Evolutionary conservation across 2,797 vertebrate species (phyloP), one percentile per base, ranked within the genome.

Genomic region (Antennarius maculatus): DNA sequence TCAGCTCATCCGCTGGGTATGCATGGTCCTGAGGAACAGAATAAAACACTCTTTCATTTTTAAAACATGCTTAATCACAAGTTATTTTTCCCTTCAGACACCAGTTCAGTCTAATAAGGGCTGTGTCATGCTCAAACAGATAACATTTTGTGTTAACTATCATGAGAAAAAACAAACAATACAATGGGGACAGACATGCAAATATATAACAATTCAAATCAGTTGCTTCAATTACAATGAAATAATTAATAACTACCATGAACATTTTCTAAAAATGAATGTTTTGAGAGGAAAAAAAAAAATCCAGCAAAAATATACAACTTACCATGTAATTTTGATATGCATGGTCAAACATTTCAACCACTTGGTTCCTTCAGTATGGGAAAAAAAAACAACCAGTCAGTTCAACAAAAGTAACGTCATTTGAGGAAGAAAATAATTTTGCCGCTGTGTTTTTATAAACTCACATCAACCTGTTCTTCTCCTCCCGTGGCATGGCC

Each of bases 271-370:
- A 4, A 1, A 62, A 27, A 49, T 0, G 5, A 5, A 5, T 12
- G 17, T 46, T 50, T 17, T 11, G 23, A 23, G 23, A 23, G 46
- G 3, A 23, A 5, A 46, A 54, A 34, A 42, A 43, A 3, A 4
- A 28, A 43, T 13, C 18, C 7, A 34, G 18, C 55, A 12, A 17
- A 46, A 50, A 37, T 47, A 66, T 5, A 43, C 56, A 76, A 92
- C 96, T 94, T 92, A 99, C 98, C 98, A 99, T 99, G 69, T 99
- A 99, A 93, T 96, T 99, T 86, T 95, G 95, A 86, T 97, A 99
- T 28, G 98, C 98, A 80, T 99, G 98, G 92, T 99, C 96, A 92
- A 99, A 99, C 98, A 99, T 99, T 93, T 99, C 98, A 75, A 98
- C 89, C 80, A 99, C 98, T 95, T 99, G 97, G 92, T 94, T 94